Conservation (phyloP, 2,113 vertebrate genomes). For the Silurus glanis region DNA sequence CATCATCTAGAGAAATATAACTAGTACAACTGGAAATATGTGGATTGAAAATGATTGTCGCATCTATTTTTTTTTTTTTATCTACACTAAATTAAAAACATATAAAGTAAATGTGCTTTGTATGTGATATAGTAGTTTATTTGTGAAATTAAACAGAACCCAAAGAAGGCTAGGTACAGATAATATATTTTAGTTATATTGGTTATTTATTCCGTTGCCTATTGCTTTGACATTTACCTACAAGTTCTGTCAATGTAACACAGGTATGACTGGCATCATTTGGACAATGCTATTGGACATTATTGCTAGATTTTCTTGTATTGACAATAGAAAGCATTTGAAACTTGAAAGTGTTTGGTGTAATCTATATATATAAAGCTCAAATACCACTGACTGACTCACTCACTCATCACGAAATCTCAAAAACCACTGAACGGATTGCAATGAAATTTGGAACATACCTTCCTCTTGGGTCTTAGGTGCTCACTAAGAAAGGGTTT, state of each 20-base stretch:
- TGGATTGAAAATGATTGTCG: not conserved
- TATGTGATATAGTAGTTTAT: not conserved
- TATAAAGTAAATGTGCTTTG: not conserved
- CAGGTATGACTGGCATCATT: not conserved
- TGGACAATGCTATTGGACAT: too few species aligned
- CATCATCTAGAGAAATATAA: not conserved
- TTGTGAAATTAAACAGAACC: not conserved
- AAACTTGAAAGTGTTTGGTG: not conserved
- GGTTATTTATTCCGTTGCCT: too few species aligned
- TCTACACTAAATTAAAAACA: not conserved
- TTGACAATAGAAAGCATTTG: too few species aligned
- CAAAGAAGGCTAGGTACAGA: not conserved
- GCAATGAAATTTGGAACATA: too few species aligned
- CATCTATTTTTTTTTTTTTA: not conserved
- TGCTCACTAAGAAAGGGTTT: too few species aligned
- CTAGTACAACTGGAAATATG: not conserved
- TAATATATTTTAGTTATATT: not conserved
- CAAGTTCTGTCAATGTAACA: not conserved
- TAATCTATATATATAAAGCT: too few species aligned
- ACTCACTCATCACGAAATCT: too few species aligned
- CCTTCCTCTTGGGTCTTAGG: too few species aligned
- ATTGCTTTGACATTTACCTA: not conserved
- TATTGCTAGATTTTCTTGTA: too few species aligned
- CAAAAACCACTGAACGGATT: too few species aligned
- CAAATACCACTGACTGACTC: too few species aligned